A percentile compares a stretch with the other conserved stretches of the same genome.
Conservation (phyloP, 1,140 invertebrate species). For the Drosophila repleta region DNA sequence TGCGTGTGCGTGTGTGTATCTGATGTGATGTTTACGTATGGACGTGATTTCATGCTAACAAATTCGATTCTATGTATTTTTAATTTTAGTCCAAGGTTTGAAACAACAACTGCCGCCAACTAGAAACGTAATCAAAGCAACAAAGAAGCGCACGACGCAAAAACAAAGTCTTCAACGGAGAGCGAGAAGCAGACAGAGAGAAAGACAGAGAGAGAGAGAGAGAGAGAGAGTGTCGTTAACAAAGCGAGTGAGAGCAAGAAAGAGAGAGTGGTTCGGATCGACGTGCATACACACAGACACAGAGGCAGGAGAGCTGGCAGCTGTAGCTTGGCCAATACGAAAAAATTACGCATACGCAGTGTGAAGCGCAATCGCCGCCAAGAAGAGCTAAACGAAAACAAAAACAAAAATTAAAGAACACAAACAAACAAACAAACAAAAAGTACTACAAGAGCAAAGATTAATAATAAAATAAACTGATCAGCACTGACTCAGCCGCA, state of each 20-base stretch:
- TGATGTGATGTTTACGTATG: constrained; percentile 63
- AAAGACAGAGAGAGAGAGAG: neutral
- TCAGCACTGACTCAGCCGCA: constrained; percentile 25
- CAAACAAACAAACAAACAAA: constrained; percentile 12
- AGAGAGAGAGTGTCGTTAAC: constrained; percentile 3
- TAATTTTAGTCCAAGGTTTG: constrained; percentile 83
- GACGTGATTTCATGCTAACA: constrained; percentile 70
- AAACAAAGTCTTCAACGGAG: constrained; percentile 56
- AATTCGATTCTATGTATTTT: constrained; percentile 70
- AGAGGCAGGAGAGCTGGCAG: constrained; percentile 6
- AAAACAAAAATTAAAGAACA: too few relatives aligned
- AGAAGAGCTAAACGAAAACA: constrained; percentile 26
- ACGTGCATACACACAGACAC: neutral
- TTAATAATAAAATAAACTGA: constrained; percentile 32
- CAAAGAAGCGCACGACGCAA: constrained; percentile 54
- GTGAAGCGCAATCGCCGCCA: constrained; percentile 52
- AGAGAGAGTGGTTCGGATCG: constrained; percentile 18
- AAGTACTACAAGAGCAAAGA: constrained; percentile 6
- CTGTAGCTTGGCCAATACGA: constrained; percentile 54
- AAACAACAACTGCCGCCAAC: constrained; percentile 59
- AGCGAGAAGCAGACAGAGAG: neutral
- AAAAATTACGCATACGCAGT: constrained; percentile 74
- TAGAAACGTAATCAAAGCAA: constrained; percentile 72
- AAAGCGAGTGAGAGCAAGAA: constrained; percentile 11
- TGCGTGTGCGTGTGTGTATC: constrained; percentile 25